Conservation (phyloP, 2,113 vertebrate genomes). For the Dolichotis patagonum region DNA sequence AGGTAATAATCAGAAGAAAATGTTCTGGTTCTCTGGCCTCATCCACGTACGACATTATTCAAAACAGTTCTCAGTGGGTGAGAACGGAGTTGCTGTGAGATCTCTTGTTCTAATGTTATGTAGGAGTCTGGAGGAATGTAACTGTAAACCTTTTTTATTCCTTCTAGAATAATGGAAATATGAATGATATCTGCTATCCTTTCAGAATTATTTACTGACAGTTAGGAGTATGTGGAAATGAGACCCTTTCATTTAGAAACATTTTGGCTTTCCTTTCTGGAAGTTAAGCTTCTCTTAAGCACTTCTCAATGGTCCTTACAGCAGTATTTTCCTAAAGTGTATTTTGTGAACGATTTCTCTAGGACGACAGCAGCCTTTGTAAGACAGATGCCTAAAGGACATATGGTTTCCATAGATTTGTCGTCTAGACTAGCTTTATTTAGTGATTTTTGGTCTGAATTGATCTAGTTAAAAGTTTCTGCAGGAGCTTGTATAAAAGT, state of each 20-base stretch:
- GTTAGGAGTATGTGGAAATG: conserved; percentile 60
- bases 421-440: conserved; percentile 88
- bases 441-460: conserved; percentile 84
- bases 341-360: conserved; percentile 77
- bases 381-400: conserved; percentile 81
- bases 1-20: conserved; percentile 70
- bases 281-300: neutral
- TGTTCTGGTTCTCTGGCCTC: conserved; percentile 55
- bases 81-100: conserved; percentile 48
- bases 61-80: conserved; percentile 55
- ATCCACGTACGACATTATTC: conserved; percentile 38
- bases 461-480: conserved; percentile 82
- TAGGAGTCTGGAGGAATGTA: neutral
- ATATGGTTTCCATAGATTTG: conserved; percentile 88
- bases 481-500: conserved; percentile 80
- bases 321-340: conserved; percentile 73
- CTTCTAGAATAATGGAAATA: neutral
- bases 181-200: conserved; percentile 34
- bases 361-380: conserved; percentile 78
- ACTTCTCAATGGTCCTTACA: conserved; percentile 64
- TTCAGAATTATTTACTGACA: conserved; percentile 65
- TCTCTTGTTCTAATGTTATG: neutral
- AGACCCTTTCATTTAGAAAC: conserved; percentile 68
- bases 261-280: conserved; percentile 24
- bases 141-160: neutral